Evolutionary conservation across 2,888 invertebrate genomes (phyloP).

Genomic region (Drosophila colorata): DNA sequence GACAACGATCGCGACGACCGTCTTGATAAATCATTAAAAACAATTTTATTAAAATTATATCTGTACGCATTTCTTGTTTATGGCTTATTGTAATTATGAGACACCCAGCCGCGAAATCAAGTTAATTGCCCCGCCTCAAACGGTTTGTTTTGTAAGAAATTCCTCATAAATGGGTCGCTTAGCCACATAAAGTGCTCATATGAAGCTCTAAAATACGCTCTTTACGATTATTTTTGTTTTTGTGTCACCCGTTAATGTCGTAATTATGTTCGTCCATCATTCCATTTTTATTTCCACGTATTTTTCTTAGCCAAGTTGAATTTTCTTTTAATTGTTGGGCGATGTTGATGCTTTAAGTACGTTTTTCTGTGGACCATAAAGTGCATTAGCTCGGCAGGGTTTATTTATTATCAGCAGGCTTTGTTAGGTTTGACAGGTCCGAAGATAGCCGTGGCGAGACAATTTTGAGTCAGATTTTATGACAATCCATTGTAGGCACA

Average conservation of each 20-base stretch:
- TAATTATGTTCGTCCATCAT: constrained; percentile 58
- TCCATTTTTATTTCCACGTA: constrained; percentile 46
- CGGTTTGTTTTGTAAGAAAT: constrained; percentile 13
- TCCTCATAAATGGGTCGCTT: constrained; percentile 55
- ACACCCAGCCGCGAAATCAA: constrained; percentile 33
- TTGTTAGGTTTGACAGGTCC: constrained; percentile 35
- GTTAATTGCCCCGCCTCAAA: constrained; percentile 39
- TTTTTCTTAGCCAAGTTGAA: constrained; percentile 32
- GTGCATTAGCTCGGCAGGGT: not conserved
- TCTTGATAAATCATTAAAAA: constrained; percentile 64
- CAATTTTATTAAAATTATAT: constrained; percentile 68
- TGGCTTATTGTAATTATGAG: constrained; percentile 35
- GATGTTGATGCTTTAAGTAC: constrained; percentile 7
- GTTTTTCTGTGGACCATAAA: not conserved
- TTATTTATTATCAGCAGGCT: constrained; percentile 8
- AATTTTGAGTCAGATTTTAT: constrained; percentile 11
- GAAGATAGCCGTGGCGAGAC: constrained; percentile 1
- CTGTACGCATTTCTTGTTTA: constrained; percentile 26
- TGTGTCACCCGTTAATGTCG: constrained; percentile 47
- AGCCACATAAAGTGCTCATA: constrained; percentile 34
- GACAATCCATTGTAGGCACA: constrained; percentile 9
- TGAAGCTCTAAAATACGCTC: constrained; percentile 21
- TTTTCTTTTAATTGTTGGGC: constrained; percentile 35
- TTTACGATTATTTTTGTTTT: constrained; percentile 36
- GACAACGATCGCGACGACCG: constrained; percentile 30